Evolutionary conservation across 2,797 vertebrate species (phyloP).

Genomic region (Premnoplex brunnescens): DNA sequence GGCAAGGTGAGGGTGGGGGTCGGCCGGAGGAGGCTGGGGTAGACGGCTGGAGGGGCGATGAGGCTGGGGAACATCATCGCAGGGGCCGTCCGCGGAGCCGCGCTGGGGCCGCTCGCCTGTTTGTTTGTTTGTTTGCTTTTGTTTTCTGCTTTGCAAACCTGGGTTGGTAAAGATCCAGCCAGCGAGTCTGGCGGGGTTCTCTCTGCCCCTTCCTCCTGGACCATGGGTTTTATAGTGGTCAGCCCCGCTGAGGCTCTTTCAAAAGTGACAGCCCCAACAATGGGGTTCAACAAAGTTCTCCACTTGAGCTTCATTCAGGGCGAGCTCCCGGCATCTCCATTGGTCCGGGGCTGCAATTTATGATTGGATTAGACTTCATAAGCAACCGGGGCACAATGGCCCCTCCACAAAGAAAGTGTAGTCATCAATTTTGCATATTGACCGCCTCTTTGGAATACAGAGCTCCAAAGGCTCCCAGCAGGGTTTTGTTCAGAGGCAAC

Average conservation of each 20-base stretch:
- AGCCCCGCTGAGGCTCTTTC: constrained; percentile 78
- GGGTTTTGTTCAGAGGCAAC: constrained; percentile 80
- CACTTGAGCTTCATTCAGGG: constrained; percentile 90
- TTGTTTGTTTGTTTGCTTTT: not conserved
- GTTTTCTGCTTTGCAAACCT: constrained; percentile 52
- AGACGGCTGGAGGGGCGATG: constrained; percentile 88
- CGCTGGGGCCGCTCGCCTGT: not conserved
- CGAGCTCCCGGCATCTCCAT: constrained; percentile 81
- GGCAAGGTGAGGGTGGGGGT: constrained; percentile 84
- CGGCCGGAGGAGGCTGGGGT: constrained; percentile 86
- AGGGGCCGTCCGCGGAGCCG: constrained; percentile 44
- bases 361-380: constrained; percentile 99
- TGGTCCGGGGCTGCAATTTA: constrained; percentile 90
- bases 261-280: constrained; percentile 93
- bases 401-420: constrained; percentile 83
- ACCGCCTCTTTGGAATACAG: constrained; percentile 85
- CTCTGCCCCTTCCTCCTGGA: constrained; percentile 74
- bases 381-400: constrained; percentile 87
- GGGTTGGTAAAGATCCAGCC: constrained; percentile 70
- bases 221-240: constrained; percentile 87
- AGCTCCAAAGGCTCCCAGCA: constrained; percentile 74
- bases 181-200: constrained; percentile 75
- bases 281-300: constrained; percentile 93
- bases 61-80: constrained; percentile 93
- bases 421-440: constrained; percentile 90